These are phyloP conservation scores for Xylota sylvarum DNA, from an alignment of 2,888 invertebrate genomes.

Conservation along the genomic window DNA sequence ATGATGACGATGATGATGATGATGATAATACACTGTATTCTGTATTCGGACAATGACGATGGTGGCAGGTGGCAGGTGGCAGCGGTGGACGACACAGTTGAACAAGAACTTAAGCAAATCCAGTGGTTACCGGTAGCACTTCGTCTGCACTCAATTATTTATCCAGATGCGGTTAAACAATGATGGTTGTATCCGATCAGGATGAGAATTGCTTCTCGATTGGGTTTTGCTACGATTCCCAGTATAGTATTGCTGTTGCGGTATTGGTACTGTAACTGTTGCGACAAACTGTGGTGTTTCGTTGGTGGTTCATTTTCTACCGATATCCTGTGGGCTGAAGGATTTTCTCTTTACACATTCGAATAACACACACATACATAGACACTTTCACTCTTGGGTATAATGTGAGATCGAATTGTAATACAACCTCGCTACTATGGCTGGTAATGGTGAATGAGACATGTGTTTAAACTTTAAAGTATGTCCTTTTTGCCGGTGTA, in stretches of 20 bases:
- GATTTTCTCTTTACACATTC: slow-evolving; percentile 36
- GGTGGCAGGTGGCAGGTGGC: slow-evolving; percentile 29
- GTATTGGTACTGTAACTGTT: slow-evolving; percentile 70
- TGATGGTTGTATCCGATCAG: slow-evolving; percentile 69
- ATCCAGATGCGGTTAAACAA: slow-evolving; percentile 76
- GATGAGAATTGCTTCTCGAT: slow-evolving; percentile 75
- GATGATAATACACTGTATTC: slow-evolving; percentile 27
- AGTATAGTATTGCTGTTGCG: slow-evolving; percentile 37
- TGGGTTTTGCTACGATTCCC: slow-evolving; percentile 30
- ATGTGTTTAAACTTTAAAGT: slow-evolving; percentile 67
- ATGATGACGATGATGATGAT: neutral
- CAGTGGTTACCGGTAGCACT: slow-evolving; percentile 75
- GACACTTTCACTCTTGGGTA: neutral
- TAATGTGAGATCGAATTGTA: slow-evolving; percentile 19
- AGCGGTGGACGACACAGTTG: slow-evolving; percentile 33
- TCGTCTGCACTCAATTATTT: slow-evolving; percentile 77
- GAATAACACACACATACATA: neutral
- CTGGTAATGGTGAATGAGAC: slow-evolving; percentile 58
- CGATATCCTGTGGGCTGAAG: slow-evolving; percentile 56
- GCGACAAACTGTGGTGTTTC: slow-evolving; percentile 73
- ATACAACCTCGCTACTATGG: slow-evolving; percentile 49
- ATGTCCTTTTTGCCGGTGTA: slow-evolving; percentile 49
- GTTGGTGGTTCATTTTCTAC: slow-evolving; percentile 57
- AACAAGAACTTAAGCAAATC: slow-evolving; percentile 71
- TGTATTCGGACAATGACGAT: slow-evolving; percentile 9